Evolutionary conservation across 35 echinoderm and acorn worm genomes (phyloP), one percentile per base, ranked within the genome.

Genomic region (Patiria miniata): DNA sequence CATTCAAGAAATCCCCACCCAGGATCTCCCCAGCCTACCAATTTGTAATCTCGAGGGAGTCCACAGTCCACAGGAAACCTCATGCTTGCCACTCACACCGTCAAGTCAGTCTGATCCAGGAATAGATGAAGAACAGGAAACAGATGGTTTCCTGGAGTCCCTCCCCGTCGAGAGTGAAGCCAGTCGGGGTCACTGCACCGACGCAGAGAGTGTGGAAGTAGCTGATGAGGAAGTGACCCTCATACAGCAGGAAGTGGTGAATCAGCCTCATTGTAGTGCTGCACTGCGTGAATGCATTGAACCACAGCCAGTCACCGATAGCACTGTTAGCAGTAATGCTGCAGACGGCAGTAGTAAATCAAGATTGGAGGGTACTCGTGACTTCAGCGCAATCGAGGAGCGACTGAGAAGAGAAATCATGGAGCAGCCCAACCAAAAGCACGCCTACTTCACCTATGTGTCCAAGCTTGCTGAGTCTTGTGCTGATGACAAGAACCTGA

Each of bases 381-480:
- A 73, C 65, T 73, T 73, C 26, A 73, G 34, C 26, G 34, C 26
- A 22, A 73, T 73, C 30, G 29, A 73, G 26, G 65, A 73, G 29
- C 65, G 65, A 36, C n/a, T 73, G 5, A 73, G 65, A 23, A 73
- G 29, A 36, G 65, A 73, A 34, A 73, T 73, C 65, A 84, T 82
- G 80, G 42, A 52, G 23, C 52, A 40, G 28, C 36, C 53, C 33
- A 58, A 84, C 51, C 51, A 84, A 39, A 44, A 83, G 50, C 39
- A 82, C 23, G 82, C 82, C 17, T 95, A 95, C 77, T 91, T 95
- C 78, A 95, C 88, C 60, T 95, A 95, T 61, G 82, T 95, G 17
- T 89, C 93, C 37, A 79, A 95, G 81, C 44, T 95, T 5, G 82
- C 89, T 17, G 85, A 92, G 19, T 79, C 89, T 7, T 92, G 93